A percentile compares a stretch with the other conserved stretches of the same genome.
These are phyloP conservation scores for Metacarcinus magister DNA, from an alignment of 2,888 invertebrate genomes.

Conservation along the genomic window DNA sequence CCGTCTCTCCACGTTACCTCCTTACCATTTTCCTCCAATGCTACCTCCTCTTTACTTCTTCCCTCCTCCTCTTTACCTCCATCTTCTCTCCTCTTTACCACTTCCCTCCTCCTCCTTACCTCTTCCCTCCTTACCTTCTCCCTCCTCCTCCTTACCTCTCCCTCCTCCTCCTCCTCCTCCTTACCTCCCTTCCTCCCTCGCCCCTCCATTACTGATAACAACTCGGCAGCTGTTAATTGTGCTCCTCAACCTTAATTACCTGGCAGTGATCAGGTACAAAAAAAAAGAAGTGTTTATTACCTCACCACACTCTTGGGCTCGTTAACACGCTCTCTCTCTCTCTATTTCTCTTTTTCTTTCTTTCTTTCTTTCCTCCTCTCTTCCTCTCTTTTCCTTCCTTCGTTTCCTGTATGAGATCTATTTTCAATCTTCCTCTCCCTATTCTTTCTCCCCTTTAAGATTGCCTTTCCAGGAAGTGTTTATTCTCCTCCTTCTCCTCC, in stretches of 20 bases:
- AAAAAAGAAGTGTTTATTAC: not conserved
- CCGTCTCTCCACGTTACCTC: not conserved
- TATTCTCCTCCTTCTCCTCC: not conserved
- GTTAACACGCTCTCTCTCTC: not conserved
- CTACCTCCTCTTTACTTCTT: too few species aligned
- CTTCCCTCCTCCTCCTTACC: not conserved
- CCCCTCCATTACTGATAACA: not conserved
- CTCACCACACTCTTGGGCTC: too few species aligned
- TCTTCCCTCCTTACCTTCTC: not conserved
- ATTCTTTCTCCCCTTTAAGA: not conserved
- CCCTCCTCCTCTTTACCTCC: too few species aligned
- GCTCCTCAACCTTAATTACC: not conserved
- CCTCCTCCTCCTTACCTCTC: not conserved
- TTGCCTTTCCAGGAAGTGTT: not conserved
- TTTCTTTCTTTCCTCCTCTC: not conserved
- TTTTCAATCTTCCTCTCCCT: not conserved
- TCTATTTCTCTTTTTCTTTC: not conserved
- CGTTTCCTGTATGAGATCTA: too few species aligned
- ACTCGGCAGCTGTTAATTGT: too few species aligned
- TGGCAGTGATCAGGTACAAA: not conserved
- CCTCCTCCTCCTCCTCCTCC: not conserved
- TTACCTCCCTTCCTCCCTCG: not conserved
- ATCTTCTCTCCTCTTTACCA: not conserved
- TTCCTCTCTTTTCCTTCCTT: not conserved
- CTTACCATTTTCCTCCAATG: not conserved